Percentiles rank a stretch among this genome's conserved stretches.
Conservation (phyloP, 2,797 vertebrate genomes). For the Cryptoprocta ferox region DNA sequence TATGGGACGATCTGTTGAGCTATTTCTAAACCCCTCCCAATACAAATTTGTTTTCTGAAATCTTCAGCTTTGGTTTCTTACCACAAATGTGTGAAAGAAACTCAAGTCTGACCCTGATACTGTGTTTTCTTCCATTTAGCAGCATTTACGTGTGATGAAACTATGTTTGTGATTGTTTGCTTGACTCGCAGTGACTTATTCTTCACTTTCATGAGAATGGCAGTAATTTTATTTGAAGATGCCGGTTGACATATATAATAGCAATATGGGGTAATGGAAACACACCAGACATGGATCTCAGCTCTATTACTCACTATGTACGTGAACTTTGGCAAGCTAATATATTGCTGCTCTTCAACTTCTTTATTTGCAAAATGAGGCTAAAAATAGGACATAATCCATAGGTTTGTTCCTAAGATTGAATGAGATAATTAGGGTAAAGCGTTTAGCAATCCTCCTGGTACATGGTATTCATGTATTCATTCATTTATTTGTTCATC, state of each 20-base stretch:
- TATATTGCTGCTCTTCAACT: background rate
- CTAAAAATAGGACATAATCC: background rate
- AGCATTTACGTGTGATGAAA: background rate
- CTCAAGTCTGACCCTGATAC: background rate
- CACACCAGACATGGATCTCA: background rate
- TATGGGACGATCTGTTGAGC: background rate
- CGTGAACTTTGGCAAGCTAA: background rate
- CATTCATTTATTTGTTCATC: background rate
- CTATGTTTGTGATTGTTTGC: background rate
- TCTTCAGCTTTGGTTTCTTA: constrained; percentile 6
- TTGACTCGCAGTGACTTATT: background rate
- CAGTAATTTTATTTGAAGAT: background rate
- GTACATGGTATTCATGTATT: background rate
- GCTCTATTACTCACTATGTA: background rate
- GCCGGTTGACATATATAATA: background rate
- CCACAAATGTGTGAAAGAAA: background rate
- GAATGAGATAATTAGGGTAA: background rate
- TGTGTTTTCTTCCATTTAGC: background rate
- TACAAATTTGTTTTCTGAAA: constrained; percentile 27
- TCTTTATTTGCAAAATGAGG: background rate
- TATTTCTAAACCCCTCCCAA: background rate
- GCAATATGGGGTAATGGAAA: background rate
- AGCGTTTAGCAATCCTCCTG: background rate
- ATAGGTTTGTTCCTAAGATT: background rate
- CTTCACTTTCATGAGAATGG: background rate